phyloP scores from a whole-genome alignment of 2,113 vertebrate species.

The Brachyhypopomus occidentalis region DNA sequence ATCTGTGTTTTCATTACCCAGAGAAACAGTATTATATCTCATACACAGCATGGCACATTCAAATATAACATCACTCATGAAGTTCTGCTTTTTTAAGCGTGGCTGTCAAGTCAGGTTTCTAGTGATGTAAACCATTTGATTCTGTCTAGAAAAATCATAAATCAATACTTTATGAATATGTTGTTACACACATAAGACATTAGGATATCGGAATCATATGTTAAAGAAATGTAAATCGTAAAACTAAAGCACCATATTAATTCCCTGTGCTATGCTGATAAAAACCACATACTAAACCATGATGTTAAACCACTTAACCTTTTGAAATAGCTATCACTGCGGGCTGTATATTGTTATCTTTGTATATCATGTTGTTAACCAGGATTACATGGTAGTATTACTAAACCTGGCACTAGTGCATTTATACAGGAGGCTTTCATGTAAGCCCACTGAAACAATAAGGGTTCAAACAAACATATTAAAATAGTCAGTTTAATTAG shows the following conservation, averaged over 20 bases:
- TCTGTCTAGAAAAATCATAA: not conserved
- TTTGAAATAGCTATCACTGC: not conserved
- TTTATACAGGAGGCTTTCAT: not conserved
- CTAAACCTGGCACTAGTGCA: not conserved
- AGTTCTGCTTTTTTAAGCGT: conserved; percentile 7
- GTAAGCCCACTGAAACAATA: not conserved
- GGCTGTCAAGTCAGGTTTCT: not conserved
- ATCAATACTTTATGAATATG: not conserved
- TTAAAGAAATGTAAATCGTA: not conserved
- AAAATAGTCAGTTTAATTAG: conserved; percentile 14
- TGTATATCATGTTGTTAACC: not conserved
- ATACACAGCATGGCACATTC: not conserved
- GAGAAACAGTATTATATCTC: not conserved
- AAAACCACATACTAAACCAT: no score
- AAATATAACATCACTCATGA: not conserved
- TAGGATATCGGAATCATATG: not conserved
- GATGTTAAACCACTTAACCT: not conserved
- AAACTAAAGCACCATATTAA: not conserved
- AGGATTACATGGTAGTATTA: conserved; percentile 6
- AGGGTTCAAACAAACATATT: conserved; percentile 2
- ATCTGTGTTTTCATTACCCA: conserved; percentile 37
- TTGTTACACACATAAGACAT: not conserved
- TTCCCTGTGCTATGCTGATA: not conserved
- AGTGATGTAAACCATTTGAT: not conserved
- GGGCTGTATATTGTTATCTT: not conserved